phyloP scores from a whole-genome alignment of 2,797 vertebrate species.

The Amblyopsis hoosieri region DNA sequence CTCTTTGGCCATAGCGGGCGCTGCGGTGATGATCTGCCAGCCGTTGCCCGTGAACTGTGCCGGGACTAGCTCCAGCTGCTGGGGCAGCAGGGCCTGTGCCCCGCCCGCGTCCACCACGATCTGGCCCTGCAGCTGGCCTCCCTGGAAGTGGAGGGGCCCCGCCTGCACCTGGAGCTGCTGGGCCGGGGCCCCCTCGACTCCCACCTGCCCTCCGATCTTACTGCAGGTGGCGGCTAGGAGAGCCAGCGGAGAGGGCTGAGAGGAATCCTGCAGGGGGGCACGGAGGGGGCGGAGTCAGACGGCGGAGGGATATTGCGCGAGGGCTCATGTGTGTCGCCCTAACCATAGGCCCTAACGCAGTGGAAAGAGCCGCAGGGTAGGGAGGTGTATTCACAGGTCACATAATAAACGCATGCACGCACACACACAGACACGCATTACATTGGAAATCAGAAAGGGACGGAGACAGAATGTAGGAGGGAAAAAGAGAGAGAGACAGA shows the following conservation, averaged over 20 bases:
- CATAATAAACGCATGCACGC: constrained; percentile 19
- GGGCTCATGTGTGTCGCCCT: constrained; percentile 23
- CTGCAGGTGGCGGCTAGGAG: constrained; percentile 99
- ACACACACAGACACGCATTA: constrained; percentile 24
- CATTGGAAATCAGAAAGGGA: constrained; percentile 28
- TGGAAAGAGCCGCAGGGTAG: constrained; percentile 12
- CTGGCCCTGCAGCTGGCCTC: constrained; percentile 78
- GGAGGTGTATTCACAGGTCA: constrained; percentile 16
- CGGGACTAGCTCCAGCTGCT: constrained; percentile 95
- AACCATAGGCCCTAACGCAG: constrained; percentile 4
- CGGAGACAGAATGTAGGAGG: constrained; percentile 27
- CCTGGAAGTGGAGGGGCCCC: constrained; percentile 79
- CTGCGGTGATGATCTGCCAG: constrained; percentile 95
- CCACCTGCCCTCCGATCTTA: constrained; percentile 96
- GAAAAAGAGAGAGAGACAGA: constrained; percentile 34
- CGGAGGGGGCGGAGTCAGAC: constrained; percentile 21
- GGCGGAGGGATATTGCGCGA: constrained; percentile 1
- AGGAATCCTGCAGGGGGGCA: constrained; percentile 81
- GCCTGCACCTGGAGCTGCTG: constrained; percentile 83
- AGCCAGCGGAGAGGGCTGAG: constrained; percentile 96
- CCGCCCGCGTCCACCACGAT: constrained; percentile 94
- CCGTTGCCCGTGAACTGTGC: constrained; percentile 94
- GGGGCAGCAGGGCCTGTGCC: constrained; percentile 89
- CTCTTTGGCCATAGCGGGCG: constrained; percentile 90
- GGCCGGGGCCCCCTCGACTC: constrained; percentile 70